Evolutionary conservation across 2,888 invertebrate species (phyloP).

Genomic region (Encarsia formosa): DNA sequence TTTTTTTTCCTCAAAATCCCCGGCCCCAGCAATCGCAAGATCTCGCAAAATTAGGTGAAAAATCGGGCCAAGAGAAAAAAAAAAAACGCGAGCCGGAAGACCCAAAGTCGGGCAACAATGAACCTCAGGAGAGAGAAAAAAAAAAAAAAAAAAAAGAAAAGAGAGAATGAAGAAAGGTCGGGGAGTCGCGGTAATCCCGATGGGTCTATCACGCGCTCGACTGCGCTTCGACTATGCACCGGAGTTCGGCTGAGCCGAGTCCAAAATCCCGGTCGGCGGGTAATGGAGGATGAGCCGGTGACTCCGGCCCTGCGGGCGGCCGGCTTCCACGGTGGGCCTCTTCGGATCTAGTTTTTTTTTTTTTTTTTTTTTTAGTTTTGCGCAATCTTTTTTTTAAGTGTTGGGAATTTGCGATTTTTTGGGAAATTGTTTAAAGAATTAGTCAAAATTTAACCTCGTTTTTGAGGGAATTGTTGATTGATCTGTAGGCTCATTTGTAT

Average conservation of each 20-base stretch:
- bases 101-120: no score
- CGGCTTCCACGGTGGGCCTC: background rate
- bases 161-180: slow-evolving; percentile 15
- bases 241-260: slow-evolving; percentile 30
- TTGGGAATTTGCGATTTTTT: no score
- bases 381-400: no score
- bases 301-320: slow-evolving; percentile 30
- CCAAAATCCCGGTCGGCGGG: slow-evolving; percentile 35
- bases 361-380: no score
- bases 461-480: no score
- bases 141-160: background rate
- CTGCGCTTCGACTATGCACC: slow-evolving; percentile 37
- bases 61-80: slow-evolving; percentile 29
- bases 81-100: background rate
- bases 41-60: slow-evolving; percentile 48
- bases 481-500: no score
- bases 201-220: slow-evolving; percentile 44
- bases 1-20: background rate
- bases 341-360: no score
- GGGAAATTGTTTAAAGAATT: no score
- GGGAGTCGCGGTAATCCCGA: slow-evolving; percentile 41
- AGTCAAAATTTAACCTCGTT: no score
- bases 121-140: no score
- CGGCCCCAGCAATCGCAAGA: slow-evolving; percentile 32
- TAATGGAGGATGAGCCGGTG: slow-evolving; percentile 49